A percentile compares a stretch with the other conserved stretches of the same genome.
Conservation (phyloP, 1,140 invertebrate genomes). For the Trichomalopsis sarcophagae region DNA sequence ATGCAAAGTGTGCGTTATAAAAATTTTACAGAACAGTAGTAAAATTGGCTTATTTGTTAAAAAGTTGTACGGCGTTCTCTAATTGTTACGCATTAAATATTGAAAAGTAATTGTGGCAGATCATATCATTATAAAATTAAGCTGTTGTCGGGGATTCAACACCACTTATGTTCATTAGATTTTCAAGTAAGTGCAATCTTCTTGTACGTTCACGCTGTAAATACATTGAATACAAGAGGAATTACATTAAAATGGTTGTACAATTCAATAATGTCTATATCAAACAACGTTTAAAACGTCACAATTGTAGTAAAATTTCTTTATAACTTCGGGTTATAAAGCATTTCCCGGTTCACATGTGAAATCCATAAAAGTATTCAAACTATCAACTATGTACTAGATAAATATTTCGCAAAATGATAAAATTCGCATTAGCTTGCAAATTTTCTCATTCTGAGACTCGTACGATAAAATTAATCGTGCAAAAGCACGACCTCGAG, state of each 20-base stretch:
- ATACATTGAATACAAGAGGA: background rate
- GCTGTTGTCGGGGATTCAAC: background rate
- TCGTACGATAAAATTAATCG: background rate
- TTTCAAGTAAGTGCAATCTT: background rate
- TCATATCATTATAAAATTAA: background rate
- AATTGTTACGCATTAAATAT: background rate
- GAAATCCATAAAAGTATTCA: background rate
- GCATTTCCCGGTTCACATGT: background rate
- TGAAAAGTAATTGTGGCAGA: too few relatives aligned
- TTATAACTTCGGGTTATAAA: background rate
- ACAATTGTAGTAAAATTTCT: background rate
- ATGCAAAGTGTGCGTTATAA: conserved; percentile 1
- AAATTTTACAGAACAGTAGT: background rate
- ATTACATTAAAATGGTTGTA: background rate
- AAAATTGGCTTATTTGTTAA: background rate
- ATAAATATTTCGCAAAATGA: background rate
- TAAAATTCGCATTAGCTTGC: background rate
- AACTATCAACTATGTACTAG: background rate
- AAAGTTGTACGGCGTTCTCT: background rate
- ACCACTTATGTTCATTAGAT: too few relatives aligned
- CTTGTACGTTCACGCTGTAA: background rate
- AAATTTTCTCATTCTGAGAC: too few relatives aligned
- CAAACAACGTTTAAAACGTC: background rate
- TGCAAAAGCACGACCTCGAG: background rate
- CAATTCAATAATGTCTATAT: background rate